Evolutionary conservation across 2,797 vertebrate genomes (phyloP), one percentile per base, ranked within the genome.

Genomic region (Alauda arvensis): DNA sequence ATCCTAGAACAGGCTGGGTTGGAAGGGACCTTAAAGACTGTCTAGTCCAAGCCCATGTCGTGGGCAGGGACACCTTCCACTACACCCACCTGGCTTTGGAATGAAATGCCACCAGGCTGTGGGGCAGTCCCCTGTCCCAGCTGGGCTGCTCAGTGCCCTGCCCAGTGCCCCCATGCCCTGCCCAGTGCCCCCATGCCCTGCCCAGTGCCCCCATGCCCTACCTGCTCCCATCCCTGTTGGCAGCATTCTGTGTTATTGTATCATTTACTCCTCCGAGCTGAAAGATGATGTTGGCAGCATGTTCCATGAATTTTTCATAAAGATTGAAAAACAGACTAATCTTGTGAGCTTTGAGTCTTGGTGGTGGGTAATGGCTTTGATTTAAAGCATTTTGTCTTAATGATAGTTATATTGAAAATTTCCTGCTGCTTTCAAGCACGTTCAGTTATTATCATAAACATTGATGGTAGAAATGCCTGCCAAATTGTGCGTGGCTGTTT

Each of bases 361-460:
- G 93, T 89, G 59, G 93, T 91, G 87, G 93, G 93, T 95, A 96
- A 95, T 94, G 94, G 94, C 93, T 95, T 95, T 96, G 95, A 95
- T 95, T 96, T 96, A 94, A 95, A 94, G 90, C 90, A 31, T 95
- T 96, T 96, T 95, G 94, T 95, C 94, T 95, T 95, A 94, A 95
- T 94, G 94, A 94, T 95, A 89, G 95, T 93, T 94, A 90, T 89
- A 94, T 94, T 94, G 95, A 93, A 95, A 93, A 91, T 93, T 93
- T 95, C 95, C 94, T 93, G 93, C 94, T 94, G 94, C 94, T 95
- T 95, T 93, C 89, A 87, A 95, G 95, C 95, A 95, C 92, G 85
- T 95, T 91, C 88, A 76, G 94, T 95, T 95, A 95, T 95, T 95
- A 94, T 95, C 95, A 92, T 94, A 96, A 96, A 95, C 95, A 95